Base-by-base conservation (phyloP, 2,797 vertebrate species). In the Margarornis squamiger region DNA sequence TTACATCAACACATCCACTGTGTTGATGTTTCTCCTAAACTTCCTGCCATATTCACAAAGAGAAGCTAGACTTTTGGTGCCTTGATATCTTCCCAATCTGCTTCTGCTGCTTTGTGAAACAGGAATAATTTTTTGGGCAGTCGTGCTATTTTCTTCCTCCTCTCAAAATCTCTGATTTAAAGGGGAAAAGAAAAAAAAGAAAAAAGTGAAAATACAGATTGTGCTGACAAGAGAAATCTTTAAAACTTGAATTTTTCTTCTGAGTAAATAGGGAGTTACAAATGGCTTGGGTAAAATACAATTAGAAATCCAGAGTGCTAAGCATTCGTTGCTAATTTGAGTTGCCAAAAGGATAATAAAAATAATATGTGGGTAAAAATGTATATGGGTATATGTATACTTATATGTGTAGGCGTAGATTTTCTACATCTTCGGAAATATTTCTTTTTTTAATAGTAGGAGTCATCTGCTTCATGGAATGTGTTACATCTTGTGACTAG, bases 31-130 rank as follows among this genome's bases (percentile, higher is more conserved):
- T 88, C 38, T 83, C 5, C 38, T 80, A 11, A 41, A 83, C 88
- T 95, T 94, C 93, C 92, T 92, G 91, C 58, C 7, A 0, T 88
- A n/a, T 92, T 94, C 36, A 45, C 48, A 36, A 59, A 73, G 76
- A 94, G 36, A 58, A 90, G 6, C 29, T 49, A 21, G 41, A 17
- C 26, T 70, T 89, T n/a, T 74, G 62, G 22, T 90, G n/a, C 32
- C 22, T 32, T 86, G 38, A 59, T 41, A 82, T 32, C 34, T 66
- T 84, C 24, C 45, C 9, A 52, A 30, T 70, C 51, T 86, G 34
- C 58, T 78, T 58, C 43, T 86, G 10, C 7, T 78, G 43, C 21
- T 70, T n/a, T 51, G 21, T 81, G 46, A 79, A 84, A 52, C 27
- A 34, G 12, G 43, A 45, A 16, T 45, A 4, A 34, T 75, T 78